Base-by-base conservation (phyloP, 2,113 vertebrate species). In the Scomber scombrus region DNA sequence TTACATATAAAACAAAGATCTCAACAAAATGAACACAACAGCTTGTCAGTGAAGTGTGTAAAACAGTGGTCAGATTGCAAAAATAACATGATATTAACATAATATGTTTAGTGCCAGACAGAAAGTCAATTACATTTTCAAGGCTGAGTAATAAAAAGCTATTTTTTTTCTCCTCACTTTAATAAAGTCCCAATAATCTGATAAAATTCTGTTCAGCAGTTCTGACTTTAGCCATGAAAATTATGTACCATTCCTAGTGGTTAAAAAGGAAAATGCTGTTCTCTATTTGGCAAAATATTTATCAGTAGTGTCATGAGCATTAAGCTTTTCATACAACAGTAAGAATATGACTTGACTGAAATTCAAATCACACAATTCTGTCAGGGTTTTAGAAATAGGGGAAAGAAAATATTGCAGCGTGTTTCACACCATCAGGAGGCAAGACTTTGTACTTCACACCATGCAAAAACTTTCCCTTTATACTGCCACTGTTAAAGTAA, bases 391-490 rank as follows among this genome's bases (percentile, higher is more conserved):
- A 18, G 5, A 69, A 54, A 61, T 16, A 50, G 26, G 11, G 11
- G 3, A 52, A 52, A 43, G 5, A 70, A 62, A 50, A 45, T 3
- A 50, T 3, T 9, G 34, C 34, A 26, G 3, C n/a, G 19, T 11
- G 11, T 7, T 11, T 62, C 14, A 23, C 23, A 52, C 51, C 12
- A 75, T 49, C n/a, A 34, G 19, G 2, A 31, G 4, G 54, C 5
- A 40, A 47, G 11, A 66, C 51, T 66, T 61, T 14, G 34, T 40
- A 40, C 34, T 40, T 40, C 14, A 57, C 47, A 60, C 7, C n/a
- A 47, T 3, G 5, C 9, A 51, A 19, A 79, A 50, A 29, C 2
- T 1, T 45, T 80, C 46, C 66, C 71, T 85, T 89, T 72, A 60
- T 66, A 13, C 31, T 64, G 29, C 8, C 11, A 26, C 21, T 15